A percentile compares a stretch with the other conserved stretches of the same genome.
These are phyloP conservation scores for Pseudococcus viburni DNA, from an alignment of 2,888 invertebrate genomes.

Conservation along the genomic window DNA sequence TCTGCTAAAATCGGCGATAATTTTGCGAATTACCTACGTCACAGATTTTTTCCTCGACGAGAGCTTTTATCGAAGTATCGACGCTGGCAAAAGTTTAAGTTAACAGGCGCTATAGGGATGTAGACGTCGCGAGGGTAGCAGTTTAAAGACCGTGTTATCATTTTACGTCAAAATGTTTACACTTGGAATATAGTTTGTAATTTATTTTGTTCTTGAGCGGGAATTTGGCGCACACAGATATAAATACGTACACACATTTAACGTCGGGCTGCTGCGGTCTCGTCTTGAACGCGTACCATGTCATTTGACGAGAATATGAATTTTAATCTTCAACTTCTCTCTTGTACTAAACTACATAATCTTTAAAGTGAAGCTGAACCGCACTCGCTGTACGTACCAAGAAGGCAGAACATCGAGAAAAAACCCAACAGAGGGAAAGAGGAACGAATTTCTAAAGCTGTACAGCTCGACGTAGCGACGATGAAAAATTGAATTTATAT, in stretches of 20 bases:
- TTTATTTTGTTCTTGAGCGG: not conserved
- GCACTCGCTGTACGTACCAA: too few relatives aligned
- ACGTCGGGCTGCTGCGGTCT: not conserved
- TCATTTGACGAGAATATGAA: slow-evolving; percentile 47
- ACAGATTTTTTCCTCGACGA: too few relatives aligned
- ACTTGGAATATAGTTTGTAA: slow-evolving; percentile 37
- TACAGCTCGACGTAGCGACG: not conserved
- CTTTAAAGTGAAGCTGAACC: slow-evolving; percentile 18
- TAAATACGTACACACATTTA: not conserved
- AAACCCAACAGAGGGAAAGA: not conserved
- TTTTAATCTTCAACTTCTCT: slow-evolving; percentile 28
- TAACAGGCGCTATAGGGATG: not conserved
- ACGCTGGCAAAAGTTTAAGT: not conserved
- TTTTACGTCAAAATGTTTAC: slow-evolving; percentile 44
- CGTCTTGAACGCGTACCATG: not conserved
- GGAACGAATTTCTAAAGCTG: slow-evolving; percentile 19
- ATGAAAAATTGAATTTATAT: slow-evolving; percentile 49
- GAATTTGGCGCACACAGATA: not conserved
- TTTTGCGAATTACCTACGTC: too few relatives aligned
- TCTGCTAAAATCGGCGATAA: too few relatives aligned
- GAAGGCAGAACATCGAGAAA: not conserved
- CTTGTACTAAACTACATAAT: not conserved
- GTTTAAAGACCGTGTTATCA: slow-evolving; percentile 35
- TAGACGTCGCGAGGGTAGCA: not conserved
- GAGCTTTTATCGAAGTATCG: not conserved